Percentiles rank a stretch among this genome's conserved stretches.
Evolutionary conservation across 1,140 invertebrate genomes (phyloP).

Genomic region (Brachionus manjavacas): DNA sequence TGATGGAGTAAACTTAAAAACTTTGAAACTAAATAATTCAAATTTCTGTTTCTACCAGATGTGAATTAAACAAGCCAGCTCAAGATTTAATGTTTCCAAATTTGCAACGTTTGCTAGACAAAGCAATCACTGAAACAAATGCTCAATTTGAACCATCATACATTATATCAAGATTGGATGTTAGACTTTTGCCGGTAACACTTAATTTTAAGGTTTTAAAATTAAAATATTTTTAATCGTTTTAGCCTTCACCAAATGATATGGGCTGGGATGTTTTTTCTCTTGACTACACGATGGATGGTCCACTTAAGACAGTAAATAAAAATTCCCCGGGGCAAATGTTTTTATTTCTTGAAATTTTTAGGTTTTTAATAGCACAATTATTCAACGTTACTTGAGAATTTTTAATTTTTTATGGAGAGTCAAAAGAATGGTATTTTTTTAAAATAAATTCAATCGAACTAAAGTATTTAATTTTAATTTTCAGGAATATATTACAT

Average conservation of each 20-base stretch:
- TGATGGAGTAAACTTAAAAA: conserved; percentile 41
- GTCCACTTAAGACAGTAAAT: conserved; percentile 84
- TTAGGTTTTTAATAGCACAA: conserved; percentile 76
- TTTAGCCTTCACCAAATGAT: conserved; percentile 69
- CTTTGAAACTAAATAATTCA: too few relatives aligned
- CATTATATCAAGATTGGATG: conserved; percentile 75
- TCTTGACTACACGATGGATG: conserved; percentile 83
- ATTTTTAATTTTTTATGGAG: conserved; percentile 89
- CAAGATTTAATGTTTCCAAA: conserved; percentile 78
- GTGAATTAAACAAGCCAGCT: conserved; percentile 83
- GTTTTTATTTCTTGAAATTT: conserved; percentile 43
- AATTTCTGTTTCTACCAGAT: conserved; percentile 60
- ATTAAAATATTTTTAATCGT: not conserved
- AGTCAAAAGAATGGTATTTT: conserved; percentile 76
- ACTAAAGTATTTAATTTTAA: not conserved
- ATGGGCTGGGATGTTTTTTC: conserved; percentile 92
- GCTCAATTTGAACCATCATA: conserved; percentile 86
- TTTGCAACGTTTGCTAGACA: conserved; percentile 78
- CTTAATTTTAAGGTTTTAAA: conserved; percentile 7
- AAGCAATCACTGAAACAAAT: conserved; percentile 85
- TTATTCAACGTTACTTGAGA: conserved; percentile 72
- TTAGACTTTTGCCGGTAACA: conserved; percentile 45
- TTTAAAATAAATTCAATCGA: conserved; percentile 59
- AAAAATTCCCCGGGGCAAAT: too few relatives aligned
- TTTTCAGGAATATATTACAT: conserved; percentile 33